Evolutionary conservation across 2,113 vertebrate genomes (phyloP), one percentile per base, ranked within the genome.

Genomic region (Myiagra hebetior): DNA sequence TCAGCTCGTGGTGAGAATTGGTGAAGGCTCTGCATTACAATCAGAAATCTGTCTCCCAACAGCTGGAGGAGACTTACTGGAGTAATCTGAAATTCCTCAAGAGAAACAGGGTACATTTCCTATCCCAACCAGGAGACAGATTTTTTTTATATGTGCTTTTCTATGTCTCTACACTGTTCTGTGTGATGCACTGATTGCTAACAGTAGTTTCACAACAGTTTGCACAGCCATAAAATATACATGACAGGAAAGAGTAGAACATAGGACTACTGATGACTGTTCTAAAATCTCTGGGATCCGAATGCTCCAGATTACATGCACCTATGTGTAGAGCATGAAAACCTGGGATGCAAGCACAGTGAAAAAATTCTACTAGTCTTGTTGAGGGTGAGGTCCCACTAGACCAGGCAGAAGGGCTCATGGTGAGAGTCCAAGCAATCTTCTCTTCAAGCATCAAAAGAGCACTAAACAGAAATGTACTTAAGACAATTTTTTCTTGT

Each of bases 221-320:
- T 79, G 33, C 22, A 55, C 8, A 81, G 50, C 26, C 27, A 42
- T 30, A 84, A 62, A 62, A 46, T 35, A 52, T 3, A 49, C 26
- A n/a, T 10, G 63, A 63, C 28, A 65, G 30, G 27, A 62, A 83
- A 70, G 35, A 89, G 39, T 0, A 7, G 15, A 42, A 65, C 39
- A n/a, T 13, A 9, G 9, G 37, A 65, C 14, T 65, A 21, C n/a
- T 33, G 47, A 46, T 0, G 0, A 37, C 27, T 28, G 18, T 23
- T 65, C 30, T 52, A 46, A 52, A 72, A 74, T 6, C 49, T 63
- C 42, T 78, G 53, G 10, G 53, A 89, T 68, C 27, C 42, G 28
- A 88, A 77, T 35, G n/a, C 27, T 95, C 8, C 46, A 50, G 37
- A 42, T 11, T 27, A 15, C 7, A 69, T 27, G 20, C 21, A 28